Base-by-base conservation (phyloP, 53 echinoderm and acorn worm genomes). In the Patiria pectinifera region DNA sequence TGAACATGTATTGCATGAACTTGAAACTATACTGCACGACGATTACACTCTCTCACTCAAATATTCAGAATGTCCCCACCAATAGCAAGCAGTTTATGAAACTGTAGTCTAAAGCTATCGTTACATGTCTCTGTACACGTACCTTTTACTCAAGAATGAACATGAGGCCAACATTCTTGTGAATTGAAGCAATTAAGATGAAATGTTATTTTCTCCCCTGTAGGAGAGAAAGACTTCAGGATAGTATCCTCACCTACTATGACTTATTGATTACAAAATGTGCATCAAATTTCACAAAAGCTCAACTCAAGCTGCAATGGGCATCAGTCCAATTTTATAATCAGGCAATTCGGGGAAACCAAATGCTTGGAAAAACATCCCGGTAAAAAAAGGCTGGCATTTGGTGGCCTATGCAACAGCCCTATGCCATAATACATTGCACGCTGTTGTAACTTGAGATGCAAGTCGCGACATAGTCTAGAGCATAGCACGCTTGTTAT, bases 391-490 rank as follows among this genome's bases (percentile, higher is more conserved):
- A 87, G 87, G 58, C 4, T 87, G 77, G 44, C 87, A 62, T 87
- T 87, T 78, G n/a, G 60, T 76, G 87, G 59, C 77, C 87, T 59
- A 35, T 60, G 62, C 78, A 77, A 35, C 18, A 78, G 43, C 77
- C 87, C 60, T 26, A 61, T 87, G 87, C 62, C 14, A 59, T 35
- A 59, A 16, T 24, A 87, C 45, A 87, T 78, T 78, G 59, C 76
- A 35, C 43, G 77, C 45, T 13, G 66, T 3, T 19, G 87, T 76
- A 87, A 87, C 87, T 11, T 53, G 87, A 87, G 87, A 87, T 18
- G 59, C n/a, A 76, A 59, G 87, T 78, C 87, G 60, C 78, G 87
- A 87, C 87, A 86, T 53, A 59, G 87, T 78, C 87, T 59, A 87
- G 49, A 76, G 70, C 8, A 69, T 43, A 76, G 53, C 76, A 62